These are phyloP conservation scores for Anguilla anguilla DNA, from an alignment of 2,797 vertebrate genomes.

Conservation along the genomic window DNA sequence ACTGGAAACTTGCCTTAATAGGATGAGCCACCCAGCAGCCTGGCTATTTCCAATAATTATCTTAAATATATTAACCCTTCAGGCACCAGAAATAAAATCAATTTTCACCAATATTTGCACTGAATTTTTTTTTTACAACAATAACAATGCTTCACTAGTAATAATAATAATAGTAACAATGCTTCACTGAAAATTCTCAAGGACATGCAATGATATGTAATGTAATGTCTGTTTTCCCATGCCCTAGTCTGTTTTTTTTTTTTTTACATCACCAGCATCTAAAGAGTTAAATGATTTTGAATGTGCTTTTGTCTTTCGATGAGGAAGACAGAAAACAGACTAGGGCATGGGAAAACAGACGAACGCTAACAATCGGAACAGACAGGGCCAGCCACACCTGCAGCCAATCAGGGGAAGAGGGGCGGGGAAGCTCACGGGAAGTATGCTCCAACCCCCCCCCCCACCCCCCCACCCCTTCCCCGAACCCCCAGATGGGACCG, in stretches of 20 bases:
- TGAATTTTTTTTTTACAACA: neutral
- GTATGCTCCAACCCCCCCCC: neutral
- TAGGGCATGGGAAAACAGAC: neutral
- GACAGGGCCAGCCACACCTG: neutral
- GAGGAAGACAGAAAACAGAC: neutral
- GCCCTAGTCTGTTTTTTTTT: too few species aligned
- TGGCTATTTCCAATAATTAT: neutral
- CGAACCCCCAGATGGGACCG: neutral
- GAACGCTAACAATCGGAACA: neutral
- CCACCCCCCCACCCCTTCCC: neutral
- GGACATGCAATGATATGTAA: neutral
- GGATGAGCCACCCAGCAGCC: neutral
- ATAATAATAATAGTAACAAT: too few species aligned
- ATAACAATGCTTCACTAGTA: too few species aligned
- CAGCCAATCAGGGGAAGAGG: neutral
- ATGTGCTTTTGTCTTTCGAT: neutral
- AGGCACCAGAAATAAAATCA: neutral
- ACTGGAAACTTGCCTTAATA: too few species aligned
- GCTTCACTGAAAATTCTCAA: neutral
- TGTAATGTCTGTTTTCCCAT: too few species aligned
- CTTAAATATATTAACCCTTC: neutral
- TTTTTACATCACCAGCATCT: neutral
- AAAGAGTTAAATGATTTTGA: neutral
- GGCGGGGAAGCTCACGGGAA: neutral
- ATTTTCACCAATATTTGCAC: neutral